Evolutionary conservation across 2,113 vertebrate genomes (phyloP).

Genomic region (Periophthalmodon schlosseri): DNA sequence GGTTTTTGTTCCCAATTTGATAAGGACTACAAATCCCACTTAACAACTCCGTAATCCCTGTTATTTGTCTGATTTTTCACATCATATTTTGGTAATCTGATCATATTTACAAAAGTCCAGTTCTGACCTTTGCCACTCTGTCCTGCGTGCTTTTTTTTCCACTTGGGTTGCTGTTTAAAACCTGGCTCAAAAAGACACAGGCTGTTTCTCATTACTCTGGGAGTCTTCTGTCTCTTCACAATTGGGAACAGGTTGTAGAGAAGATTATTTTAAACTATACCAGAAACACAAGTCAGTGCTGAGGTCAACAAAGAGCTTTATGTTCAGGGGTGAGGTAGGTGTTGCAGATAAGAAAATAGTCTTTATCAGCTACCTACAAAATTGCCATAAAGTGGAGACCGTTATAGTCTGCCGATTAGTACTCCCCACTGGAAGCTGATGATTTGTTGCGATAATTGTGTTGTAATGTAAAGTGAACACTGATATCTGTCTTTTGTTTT

Average conservation of each 20-base stretch:
- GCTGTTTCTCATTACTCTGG: slow-evolving; percentile 72
- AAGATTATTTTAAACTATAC: slow-evolving; percentile 41
- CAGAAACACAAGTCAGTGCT: slow-evolving; percentile 34
- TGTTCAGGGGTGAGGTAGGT: slow-evolving; percentile 7
- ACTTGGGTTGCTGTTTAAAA: slow-evolving; percentile 12
- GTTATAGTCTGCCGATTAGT: slow-evolving; percentile 1
- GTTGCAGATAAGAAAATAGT: background rate
- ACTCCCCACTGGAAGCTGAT: slow-evolving; percentile 5
- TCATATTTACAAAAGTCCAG: slow-evolving; percentile 6
- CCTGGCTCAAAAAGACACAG: slow-evolving; percentile 45
- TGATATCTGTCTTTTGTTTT: too few species aligned
- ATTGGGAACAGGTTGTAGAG: slow-evolving; percentile 67
- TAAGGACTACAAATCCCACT: background rate
- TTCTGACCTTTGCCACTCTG: slow-evolving; percentile 51
- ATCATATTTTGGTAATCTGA: background rate
- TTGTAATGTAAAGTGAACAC: too few species aligned
- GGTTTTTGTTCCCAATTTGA: background rate
- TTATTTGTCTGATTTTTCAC: background rate
- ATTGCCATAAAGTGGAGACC: slow-evolving; percentile 10
- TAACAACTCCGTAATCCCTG: background rate
- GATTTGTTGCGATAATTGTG: background rate
- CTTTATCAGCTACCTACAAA: slow-evolving; percentile 9
- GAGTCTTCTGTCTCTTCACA: slow-evolving; percentile 57
- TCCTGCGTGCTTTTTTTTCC: slow-evolving; percentile 20
- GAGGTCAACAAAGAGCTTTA: slow-evolving; percentile 24